Evolutionary conservation across 2,113 vertebrate species (phyloP).

Genomic region (Pao palembangensis): DNA sequence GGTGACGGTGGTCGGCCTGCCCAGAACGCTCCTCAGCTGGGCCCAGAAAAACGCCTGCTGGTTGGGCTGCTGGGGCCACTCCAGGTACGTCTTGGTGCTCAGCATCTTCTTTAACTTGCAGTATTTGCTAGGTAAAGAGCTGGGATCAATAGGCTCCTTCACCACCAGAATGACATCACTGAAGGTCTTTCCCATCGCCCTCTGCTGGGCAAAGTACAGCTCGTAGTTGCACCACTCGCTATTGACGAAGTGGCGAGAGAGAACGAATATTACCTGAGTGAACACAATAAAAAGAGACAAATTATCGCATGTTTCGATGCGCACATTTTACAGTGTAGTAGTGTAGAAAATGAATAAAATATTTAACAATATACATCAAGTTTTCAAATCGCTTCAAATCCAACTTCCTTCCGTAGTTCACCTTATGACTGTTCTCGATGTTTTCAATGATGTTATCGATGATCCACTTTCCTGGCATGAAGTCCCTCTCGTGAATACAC

Average conservation of each 20-base stretch:
- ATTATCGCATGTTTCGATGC: neutral
- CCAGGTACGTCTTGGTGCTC: slow-evolving; percentile 80
- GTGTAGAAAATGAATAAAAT: no score
- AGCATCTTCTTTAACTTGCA: slow-evolving; percentile 81
- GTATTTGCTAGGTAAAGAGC: slow-evolving; percentile 78
- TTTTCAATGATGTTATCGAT: slow-evolving; percentile 88
- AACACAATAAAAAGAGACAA: neutral
- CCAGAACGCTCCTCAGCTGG: slow-evolving; percentile 77
- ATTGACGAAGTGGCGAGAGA: slow-evolving; percentile 81
- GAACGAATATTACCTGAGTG: slow-evolving; percentile 77
- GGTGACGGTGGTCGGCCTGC: slow-evolving; percentile 47
- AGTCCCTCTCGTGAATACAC: slow-evolving; percentile 86
- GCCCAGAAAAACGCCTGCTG: slow-evolving; percentile 82
- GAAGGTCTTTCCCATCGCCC: slow-evolving; percentile 76
- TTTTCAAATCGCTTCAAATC: no score
- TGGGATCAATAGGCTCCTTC: slow-evolving; percentile 76
- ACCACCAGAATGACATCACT: slow-evolving; percentile 80
- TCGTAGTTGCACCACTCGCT: slow-evolving; percentile 90
- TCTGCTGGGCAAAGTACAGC: slow-evolving; percentile 85
- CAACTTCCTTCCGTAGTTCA: slow-evolving; percentile 12
- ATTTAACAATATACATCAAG: neutral
- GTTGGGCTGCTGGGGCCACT: slow-evolving; percentile 79
- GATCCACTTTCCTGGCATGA: slow-evolving; percentile 83
- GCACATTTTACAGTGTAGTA: neutral
- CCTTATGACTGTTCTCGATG: slow-evolving; percentile 82